A percentile compares a stretch with the other conserved stretches of the same genome.
These are phyloP conservation scores for Antrozous pallidus DNA, from an alignment of 2,797 vertebrate species.

Conservation along the genomic window DNA sequence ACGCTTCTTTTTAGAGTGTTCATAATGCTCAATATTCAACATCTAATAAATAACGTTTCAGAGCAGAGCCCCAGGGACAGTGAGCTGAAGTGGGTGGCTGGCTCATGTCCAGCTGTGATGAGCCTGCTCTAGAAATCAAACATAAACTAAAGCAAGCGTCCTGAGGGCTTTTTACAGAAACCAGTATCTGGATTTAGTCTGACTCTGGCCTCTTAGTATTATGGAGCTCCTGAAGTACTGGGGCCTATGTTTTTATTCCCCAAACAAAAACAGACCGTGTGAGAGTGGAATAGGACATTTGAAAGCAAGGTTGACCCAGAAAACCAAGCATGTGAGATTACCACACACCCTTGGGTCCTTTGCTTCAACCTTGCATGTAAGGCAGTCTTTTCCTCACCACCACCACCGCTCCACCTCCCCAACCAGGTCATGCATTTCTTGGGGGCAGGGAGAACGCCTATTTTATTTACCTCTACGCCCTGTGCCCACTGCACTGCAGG, in stretches of 20 bases:
- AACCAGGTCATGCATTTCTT: neutral
- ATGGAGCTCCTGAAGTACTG: neutral
- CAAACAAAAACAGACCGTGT: neutral
- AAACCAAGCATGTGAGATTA: neutral
- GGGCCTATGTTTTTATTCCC: neutral
- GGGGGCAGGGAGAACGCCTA: neutral
- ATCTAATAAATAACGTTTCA: neutral
- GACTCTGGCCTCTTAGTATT: neutral
- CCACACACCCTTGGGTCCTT: neutral
- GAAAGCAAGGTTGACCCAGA: neutral
- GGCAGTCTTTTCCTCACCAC: neutral
- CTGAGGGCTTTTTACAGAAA: neutral
- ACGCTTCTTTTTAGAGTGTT: neutral
- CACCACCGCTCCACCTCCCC: neutral
- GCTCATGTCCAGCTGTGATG: neutral
- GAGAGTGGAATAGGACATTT: neutral
- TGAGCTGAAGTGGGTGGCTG: neutral
- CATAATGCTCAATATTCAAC: neutral
- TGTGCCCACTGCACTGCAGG: neutral
- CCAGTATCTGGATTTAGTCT: neutral
- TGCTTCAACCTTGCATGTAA: neutral
- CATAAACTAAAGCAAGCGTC: neutral
- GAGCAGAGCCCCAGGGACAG: neutral
- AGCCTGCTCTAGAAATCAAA: neutral
- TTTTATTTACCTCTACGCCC: neutral